Evolutionary conservation across 2,888 invertebrate species (phyloP).

Genomic region (Rotaria macrura): DNA sequence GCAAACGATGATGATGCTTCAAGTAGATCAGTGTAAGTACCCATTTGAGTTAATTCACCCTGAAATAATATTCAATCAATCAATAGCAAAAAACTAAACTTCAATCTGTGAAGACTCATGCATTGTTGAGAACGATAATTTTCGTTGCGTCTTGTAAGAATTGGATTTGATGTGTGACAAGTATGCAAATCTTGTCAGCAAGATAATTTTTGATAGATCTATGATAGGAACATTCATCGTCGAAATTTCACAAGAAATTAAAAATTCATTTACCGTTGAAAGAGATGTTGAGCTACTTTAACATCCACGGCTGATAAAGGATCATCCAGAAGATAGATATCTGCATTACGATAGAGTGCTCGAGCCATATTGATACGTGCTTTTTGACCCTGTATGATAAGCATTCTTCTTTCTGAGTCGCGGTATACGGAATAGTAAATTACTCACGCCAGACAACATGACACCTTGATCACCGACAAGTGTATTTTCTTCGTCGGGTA

Average conservation of each 20-base stretch:
- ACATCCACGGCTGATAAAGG: constrained; percentile 85
- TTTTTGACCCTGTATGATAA: neutral
- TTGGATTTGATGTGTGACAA: constrained; percentile 75
- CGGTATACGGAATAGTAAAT: neutral
- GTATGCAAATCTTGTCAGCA: constrained; percentile 60
- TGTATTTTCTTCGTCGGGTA: neutral
- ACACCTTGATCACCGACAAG: constrained; percentile 10
- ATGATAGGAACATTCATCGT: too few species aligned
- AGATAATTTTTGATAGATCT: constrained; percentile 54
- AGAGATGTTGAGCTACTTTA: constrained; percentile 75
- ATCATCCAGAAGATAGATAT: constrained; percentile 77
- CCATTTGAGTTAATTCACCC: neutral
- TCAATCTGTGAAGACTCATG: neutral
- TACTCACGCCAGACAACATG: neutral
- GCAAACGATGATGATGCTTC: neutral
- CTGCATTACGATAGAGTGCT: constrained; percentile 65
- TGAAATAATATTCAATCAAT: neutral
- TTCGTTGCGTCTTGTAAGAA: constrained; percentile 53
- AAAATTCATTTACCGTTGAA: constrained; percentile 58
- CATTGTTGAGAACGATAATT: constrained; percentile 34
- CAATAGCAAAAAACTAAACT: too few species aligned
- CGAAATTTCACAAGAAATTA: too few species aligned
- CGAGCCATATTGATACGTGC: constrained; percentile 47
- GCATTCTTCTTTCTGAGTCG: neutral
- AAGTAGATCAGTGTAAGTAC: neutral